A percentile compares a stretch with the other conserved stretches of the same genome.
These are phyloP conservation scores for Ariolimax columbianus DNA, from an alignment of 2,888 invertebrate species.

Conservation along the genomic window DNA sequence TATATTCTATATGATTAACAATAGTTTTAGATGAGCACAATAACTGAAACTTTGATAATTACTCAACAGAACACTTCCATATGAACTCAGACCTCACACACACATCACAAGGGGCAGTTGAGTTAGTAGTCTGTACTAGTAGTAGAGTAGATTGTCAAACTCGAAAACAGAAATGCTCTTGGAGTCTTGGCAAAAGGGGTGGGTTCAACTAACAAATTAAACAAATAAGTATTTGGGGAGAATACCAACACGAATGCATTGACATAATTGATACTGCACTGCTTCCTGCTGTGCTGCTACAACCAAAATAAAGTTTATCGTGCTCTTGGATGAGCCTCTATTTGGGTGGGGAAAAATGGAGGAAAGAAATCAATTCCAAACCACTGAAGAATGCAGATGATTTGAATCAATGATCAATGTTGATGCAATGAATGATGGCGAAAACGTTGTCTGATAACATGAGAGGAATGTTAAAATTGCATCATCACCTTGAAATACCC, in stretches of 20 bases:
- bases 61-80: not conserved
- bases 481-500: constrained; percentile 56
- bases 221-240: not conserved
- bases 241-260: not conserved
- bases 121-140: not conserved
- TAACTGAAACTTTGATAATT: not conserved
- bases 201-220: not conserved
- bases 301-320: too few species aligned
- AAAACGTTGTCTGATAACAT: constrained; percentile 36
- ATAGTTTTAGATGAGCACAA: not conserved
- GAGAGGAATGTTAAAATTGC: constrained; percentile 49
- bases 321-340: constrained; percentile 20
- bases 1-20: too few species aligned
- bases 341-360: not conserved
- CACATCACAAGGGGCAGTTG: not conserved
- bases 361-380: constrained; percentile 35
- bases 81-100: not conserved
- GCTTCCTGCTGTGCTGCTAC: not conserved
- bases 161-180: not conserved
- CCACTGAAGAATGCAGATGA: constrained; percentile 51
- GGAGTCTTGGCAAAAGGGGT: not conserved
- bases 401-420: constrained; percentile 52
- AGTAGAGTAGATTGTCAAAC: too few species aligned
- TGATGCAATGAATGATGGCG: constrained; percentile 53
- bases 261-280: not conserved